Evolutionary conservation across 2,113 vertebrate species (phyloP).

Genomic region (Cephalophus harveyi): DNA sequence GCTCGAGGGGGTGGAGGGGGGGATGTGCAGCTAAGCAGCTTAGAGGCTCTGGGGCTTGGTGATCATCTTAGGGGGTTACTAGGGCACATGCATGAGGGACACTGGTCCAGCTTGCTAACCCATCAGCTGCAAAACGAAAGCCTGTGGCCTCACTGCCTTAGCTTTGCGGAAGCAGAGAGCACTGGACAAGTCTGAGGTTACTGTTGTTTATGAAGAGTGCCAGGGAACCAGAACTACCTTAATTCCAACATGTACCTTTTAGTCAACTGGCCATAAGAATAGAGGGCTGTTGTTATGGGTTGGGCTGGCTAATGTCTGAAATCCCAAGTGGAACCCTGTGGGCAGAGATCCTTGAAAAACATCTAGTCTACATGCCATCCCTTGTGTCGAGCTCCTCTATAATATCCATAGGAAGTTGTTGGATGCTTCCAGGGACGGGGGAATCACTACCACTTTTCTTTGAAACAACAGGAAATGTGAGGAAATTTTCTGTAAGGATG

Average conservation of each 20-base stretch:
- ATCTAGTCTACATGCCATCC: background rate
- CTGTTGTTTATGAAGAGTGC: background rate
- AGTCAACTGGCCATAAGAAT: background rate
- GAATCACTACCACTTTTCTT: background rate
- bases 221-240: background rate
- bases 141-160: background rate
- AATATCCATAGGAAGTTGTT: background rate
- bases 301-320: background rate
- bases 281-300: background rate
- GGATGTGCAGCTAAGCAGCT: background rate
- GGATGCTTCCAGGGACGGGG: background rate
- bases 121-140: background rate
- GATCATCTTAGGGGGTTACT: background rate
- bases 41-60: background rate
- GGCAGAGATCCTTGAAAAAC: background rate
- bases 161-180: background rate
- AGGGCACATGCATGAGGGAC: background rate
- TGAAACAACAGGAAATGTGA: background rate
- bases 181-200: background rate
- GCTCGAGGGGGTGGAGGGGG: accelerated
- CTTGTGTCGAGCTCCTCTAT: background rate
- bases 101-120: background rate
- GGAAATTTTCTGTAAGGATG: background rate
- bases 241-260: background rate
- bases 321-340: background rate